phyloP scores from a whole-genome alignment of 2,113 vertebrate species.

The Felis chaus region DNA sequence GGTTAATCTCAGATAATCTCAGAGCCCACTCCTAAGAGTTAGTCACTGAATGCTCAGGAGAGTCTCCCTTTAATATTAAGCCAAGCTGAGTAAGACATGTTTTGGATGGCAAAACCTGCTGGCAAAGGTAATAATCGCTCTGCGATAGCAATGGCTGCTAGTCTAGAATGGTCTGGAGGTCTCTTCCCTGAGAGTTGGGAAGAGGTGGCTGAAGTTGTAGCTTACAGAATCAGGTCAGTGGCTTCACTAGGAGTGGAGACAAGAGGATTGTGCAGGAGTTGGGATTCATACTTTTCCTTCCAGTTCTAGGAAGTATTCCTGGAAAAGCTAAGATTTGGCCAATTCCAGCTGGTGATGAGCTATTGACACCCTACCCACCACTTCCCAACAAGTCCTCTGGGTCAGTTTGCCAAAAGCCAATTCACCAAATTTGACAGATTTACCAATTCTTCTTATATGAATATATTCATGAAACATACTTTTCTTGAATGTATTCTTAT shows the following conservation, averaged over 20 bases:
- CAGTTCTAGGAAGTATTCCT: neutral
- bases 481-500: conserved; percentile 31
- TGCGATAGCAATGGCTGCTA: neutral
- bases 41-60: no score
- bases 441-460: neutral
- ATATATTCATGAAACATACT: conserved; percentile 34
- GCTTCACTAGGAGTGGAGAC: neutral
- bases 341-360: neutral
- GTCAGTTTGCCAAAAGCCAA: neutral
- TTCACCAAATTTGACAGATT: conserved; percentile 28
- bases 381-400: neutral
- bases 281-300: neutral
- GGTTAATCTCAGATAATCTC: neutral
- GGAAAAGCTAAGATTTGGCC: neutral
- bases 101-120: neutral
- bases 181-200: neutral
- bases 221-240: neutral
- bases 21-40: neutral
- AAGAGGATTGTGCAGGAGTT: neutral
- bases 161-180: neutral
- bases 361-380: neutral
- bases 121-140: accelerated
- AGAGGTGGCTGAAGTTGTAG: neutral
- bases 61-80: neutral
- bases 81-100: neutral